phyloP scores from a whole-genome alignment of 2,113 vertebrate species.

The Lampris megalopsis region DNA sequence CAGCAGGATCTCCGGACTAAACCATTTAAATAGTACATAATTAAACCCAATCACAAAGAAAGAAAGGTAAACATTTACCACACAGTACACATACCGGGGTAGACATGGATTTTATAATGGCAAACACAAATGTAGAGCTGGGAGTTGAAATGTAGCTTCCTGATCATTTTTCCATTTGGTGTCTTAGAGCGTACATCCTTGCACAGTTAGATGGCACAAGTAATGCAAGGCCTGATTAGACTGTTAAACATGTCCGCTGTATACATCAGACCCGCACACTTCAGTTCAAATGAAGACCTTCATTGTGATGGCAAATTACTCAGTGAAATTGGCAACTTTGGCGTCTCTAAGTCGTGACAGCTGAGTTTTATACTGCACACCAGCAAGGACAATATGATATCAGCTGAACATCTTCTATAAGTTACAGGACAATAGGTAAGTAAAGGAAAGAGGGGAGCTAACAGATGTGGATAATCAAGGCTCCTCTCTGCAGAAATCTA shows the following conservation, averaged over 20 bases:
- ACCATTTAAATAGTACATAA: neutral
- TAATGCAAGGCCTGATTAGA: too few species aligned
- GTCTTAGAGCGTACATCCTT: too few species aligned
- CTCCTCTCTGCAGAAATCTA: neutral
- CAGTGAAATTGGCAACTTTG: conserved; percentile 1
- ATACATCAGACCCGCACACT: too few species aligned
- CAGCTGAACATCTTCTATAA: neutral
- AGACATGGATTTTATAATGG: too few species aligned
- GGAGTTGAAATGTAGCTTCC: too few species aligned
- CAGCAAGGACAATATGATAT: neutral
- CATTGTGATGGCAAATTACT: neutral
- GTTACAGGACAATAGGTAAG: neutral
- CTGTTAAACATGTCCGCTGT: too few species aligned
- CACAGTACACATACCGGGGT: neutral
- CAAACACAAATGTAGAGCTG: too few species aligned
- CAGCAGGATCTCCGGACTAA: neutral
- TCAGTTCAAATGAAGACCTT: too few species aligned
- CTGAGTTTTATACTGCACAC: neutral
- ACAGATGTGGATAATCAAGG: too few species aligned
- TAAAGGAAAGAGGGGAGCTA: neutral
- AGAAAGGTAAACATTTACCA: neutral
- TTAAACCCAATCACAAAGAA: neutral
- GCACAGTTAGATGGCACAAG: too few species aligned
- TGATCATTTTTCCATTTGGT: neutral
- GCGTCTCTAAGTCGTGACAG: neutral